Conservation (phyloP, 2,797 vertebrate species). For the Scyliorhinus canicula region DNA sequence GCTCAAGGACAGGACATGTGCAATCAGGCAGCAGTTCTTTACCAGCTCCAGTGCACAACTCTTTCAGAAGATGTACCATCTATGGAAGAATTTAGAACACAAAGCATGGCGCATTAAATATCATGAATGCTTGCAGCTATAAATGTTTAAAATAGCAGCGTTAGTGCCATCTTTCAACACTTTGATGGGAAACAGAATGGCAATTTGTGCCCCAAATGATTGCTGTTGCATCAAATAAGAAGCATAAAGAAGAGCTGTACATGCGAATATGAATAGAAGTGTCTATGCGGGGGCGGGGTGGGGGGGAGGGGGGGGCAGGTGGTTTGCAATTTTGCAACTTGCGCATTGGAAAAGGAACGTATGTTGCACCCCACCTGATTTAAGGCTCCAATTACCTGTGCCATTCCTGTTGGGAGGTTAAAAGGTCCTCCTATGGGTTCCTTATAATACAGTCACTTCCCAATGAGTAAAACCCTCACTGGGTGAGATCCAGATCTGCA, state of each 20-base stretch:
- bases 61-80: conserved; percentile 26
- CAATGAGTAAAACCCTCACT: neutral
- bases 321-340: neutral
- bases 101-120: conserved; percentile 2
- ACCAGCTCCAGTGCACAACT: neutral
- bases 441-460: neutral
- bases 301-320: neutral
- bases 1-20: neutral
- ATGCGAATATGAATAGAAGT: neutral
- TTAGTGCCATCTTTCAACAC: neutral
- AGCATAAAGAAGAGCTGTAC: neutral
- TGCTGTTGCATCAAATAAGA: neutral
- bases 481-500: too few relatives aligned
- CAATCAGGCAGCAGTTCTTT: neutral
- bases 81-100: conserved; percentile 30
- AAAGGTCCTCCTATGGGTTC: neutral
- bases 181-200: conserved; percentile 18
- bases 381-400: neutral
- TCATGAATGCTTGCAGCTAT: neutral
- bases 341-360: neutral
- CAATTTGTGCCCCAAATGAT: neutral
- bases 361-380: neutral
- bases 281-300: neutral
- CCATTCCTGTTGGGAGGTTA: neutral
- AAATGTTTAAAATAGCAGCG: conserved; percentile 28